phyloP scores from a whole-genome alignment of 2,888 invertebrate species.

The Chaitophorus viminalis region DNA sequence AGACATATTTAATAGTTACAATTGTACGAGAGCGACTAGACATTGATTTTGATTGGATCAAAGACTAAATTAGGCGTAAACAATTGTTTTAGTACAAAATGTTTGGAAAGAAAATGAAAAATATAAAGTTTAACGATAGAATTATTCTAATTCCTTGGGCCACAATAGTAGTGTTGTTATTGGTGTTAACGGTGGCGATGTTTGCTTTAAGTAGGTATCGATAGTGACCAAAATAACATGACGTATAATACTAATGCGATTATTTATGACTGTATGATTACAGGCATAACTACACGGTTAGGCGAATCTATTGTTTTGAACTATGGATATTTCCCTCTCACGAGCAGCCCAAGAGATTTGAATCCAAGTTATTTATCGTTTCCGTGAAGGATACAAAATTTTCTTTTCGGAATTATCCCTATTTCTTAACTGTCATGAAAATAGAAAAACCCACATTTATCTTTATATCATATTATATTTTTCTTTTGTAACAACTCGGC shows the following conservation, averaged over 20 bases:
- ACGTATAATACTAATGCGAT: not conserved
- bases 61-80: too few relatives aligned
- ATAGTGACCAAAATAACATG: too few relatives aligned
- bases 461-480: slow-evolving; percentile 23
- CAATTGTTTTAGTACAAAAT: too few relatives aligned
- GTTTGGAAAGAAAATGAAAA: too few relatives aligned
- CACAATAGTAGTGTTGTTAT: not conserved
- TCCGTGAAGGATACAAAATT: slow-evolving; percentile 49
- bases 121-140: too few relatives aligned
- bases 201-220: not conserved
- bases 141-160: not conserved
- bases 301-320: slow-evolving; percentile 53
- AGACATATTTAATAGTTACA: too few relatives aligned
- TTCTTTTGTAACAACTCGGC: not conserved
- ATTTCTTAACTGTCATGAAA: slow-evolving; percentile 47
- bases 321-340: slow-evolving; percentile 18
- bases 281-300: slow-evolving; percentile 1
- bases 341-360: slow-evolving; percentile 48
- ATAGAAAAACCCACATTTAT: slow-evolving; percentile 46
- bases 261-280: slow-evolving; percentile 26
- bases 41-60: too few relatives aligned
- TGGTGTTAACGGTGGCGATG: not conserved
- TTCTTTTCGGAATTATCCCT: slow-evolving; percentile 30
- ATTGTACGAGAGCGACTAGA: too few relatives aligned
- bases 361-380: slow-evolving; percentile 49